These are phyloP conservation scores for Neoitamus cyanurus DNA, from an alignment of 2,888 invertebrate genomes.

Conservation along the genomic window DNA sequence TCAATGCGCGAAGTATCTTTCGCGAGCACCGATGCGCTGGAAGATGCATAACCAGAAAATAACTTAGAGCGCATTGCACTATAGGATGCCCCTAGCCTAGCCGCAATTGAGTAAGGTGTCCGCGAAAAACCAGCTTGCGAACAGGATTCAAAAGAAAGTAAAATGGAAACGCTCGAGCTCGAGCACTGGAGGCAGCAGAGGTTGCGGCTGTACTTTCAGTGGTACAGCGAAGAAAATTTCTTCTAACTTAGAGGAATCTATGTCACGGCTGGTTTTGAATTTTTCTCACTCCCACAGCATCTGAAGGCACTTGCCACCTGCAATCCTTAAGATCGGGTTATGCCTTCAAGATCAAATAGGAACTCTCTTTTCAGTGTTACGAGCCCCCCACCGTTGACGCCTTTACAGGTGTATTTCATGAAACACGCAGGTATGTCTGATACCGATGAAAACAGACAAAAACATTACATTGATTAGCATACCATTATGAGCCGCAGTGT, in stretches of 20 bases:
- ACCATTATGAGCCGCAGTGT: not conserved
- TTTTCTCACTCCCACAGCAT: not conserved
- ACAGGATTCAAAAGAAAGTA: constrained; percentile 47
- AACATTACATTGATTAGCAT: not conserved
- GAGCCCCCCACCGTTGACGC: not conserved
- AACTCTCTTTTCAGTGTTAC: not conserved
- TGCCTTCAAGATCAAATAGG: not conserved
- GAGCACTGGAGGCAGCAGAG: not conserved
- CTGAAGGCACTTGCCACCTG: not conserved
- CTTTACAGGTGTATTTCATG: not conserved
- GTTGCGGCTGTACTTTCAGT: not conserved
- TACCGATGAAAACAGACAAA: not conserved
- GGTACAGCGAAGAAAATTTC: not conserved
- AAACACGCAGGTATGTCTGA: not conserved
- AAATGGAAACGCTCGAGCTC: constrained; percentile 19
- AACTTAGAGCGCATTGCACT: constrained; percentile 31
- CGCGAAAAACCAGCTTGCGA: constrained; percentile 11
- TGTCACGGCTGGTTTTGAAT: not conserved
- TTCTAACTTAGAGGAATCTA: not conserved
- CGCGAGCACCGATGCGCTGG: not conserved
- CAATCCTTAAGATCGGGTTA: not conserved
- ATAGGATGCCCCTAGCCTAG: constrained; percentile 1
- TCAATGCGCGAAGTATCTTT: constrained; percentile 6
- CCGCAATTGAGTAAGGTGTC: constrained; percentile 23
- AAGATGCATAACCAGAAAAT: constrained; percentile 38